phyloP scores from a whole-genome alignment of 1,140 invertebrate species.

The Danaus plexippus region DNA sequence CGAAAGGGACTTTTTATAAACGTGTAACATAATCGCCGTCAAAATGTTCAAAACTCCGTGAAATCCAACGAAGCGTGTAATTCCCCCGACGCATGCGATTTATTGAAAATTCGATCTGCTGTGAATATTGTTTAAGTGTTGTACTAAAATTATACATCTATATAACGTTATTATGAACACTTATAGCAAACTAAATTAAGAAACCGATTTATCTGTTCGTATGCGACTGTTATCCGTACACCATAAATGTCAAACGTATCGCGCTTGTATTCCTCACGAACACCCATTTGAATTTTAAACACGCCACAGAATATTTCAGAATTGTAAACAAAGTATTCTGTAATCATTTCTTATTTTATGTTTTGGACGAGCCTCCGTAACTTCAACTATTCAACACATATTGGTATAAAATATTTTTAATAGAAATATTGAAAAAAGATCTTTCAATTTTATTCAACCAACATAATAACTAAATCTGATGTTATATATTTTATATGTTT shows the following conservation, averaged over 20 bases:
- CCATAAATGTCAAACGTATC: conserved; percentile 6
- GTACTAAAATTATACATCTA: too few species aligned
- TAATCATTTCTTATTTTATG: too few species aligned
- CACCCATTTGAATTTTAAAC: conserved; percentile 9
- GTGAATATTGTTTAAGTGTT: not conserved
- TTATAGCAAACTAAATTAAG: not conserved
- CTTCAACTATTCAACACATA: too few species aligned
- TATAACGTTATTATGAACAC: not conserved
- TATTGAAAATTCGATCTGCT: not conserved
- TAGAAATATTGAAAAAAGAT: too few species aligned
- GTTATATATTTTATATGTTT: too few species aligned
- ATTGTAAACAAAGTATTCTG: conserved; percentile 10
- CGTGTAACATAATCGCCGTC: conserved; percentile 5
- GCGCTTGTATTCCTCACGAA: conserved; percentile 10
- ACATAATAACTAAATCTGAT: too few species aligned
- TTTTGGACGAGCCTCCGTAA: too few species aligned
- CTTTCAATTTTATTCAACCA: too few species aligned
- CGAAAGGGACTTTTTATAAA: too few species aligned
- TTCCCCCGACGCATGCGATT: not conserved
- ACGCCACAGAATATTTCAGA: conserved; percentile 7
- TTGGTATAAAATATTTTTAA: too few species aligned
- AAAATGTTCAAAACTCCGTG: conserved; percentile 6
- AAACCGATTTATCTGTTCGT: not conserved
- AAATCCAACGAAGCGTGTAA: conserved; percentile 5
- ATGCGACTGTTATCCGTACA: conserved; percentile 1